A percentile compares a stretch with the other conserved stretches of the same genome.
phyloP scores from a whole-genome alignment of 2,797 vertebrate genomes.

The Fringilla coelebs region DNA sequence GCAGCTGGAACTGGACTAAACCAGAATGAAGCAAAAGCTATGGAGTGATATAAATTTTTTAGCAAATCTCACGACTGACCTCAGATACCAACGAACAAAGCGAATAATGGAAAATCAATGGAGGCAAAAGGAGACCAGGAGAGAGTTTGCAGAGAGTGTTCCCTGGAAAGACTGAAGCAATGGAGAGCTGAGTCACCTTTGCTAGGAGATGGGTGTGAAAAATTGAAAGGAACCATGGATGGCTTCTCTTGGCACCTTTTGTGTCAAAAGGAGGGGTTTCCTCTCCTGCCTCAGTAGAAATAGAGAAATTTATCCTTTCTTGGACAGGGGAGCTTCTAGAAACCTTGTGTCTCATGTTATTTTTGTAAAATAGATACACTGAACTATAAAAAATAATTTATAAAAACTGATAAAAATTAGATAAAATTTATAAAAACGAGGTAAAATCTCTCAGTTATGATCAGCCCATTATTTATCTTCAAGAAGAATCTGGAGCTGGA shows the following conservation, averaged over 20 bases:
- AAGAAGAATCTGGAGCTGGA: fast-evolving
- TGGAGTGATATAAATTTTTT: not conserved
- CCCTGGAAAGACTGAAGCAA: not conserved
- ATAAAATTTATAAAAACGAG: not conserved
- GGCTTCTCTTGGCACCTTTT: not conserved
- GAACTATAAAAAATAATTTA: not conserved
- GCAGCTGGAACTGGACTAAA: not conserved
- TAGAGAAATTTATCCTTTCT: not conserved
- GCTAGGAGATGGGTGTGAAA: not conserved
- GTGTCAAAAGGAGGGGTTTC: not conserved
- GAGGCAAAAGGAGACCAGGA: not conserved
- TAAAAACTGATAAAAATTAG: no score
- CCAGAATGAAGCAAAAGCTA: not conserved
- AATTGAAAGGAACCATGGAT: not conserved
- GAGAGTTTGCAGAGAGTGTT: not conserved
- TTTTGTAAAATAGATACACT: not conserved
- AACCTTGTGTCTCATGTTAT: not conserved
- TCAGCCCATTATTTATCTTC: fast-evolving
- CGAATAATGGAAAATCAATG: conserved; percentile 16
- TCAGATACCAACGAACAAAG: not conserved
- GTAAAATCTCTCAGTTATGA: not conserved
- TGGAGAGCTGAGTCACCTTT: not conserved
- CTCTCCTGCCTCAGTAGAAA: not conserved
- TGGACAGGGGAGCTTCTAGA: not conserved
- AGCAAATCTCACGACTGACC: not conserved